Percentiles rank a stretch among this genome's conserved stretches.
These are phyloP conservation scores for Heliconius charithonia DNA, from an alignment of 2,888 invertebrate genomes.

Conservation along the genomic window DNA sequence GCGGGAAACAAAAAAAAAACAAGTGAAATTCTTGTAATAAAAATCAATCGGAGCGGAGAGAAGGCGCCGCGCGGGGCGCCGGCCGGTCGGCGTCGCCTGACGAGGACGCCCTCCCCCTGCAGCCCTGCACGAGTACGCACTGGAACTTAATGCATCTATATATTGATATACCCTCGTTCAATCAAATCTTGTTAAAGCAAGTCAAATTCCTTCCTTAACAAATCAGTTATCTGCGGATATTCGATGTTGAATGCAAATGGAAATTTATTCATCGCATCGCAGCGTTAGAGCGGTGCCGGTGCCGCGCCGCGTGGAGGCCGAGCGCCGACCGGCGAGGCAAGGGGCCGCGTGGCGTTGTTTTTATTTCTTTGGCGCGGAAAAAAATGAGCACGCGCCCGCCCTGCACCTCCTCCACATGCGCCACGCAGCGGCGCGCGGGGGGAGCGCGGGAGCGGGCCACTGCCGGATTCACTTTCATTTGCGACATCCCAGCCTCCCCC, in stretches of 20 bases:
- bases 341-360: slow-evolving; percentile 67
- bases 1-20: slow-evolving; percentile 80
- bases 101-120: slow-evolving; percentile 52
- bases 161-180: slow-evolving; percentile 55
- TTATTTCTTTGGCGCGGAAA: slow-evolving; percentile 83
- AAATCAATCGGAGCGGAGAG: slow-evolving; percentile 84
- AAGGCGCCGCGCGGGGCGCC: slow-evolving; percentile 80
- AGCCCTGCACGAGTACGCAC: slow-evolving; percentile 64
- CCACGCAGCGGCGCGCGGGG: slow-evolving; percentile 83
- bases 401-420: slow-evolving; percentile 84
- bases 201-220: slow-evolving; percentile 10
- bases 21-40: slow-evolving; percentile 84
- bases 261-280: background rate
- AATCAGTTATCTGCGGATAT: slow-evolving; percentile 7
- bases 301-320: background rate
- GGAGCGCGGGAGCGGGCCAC: slow-evolving; percentile 47
- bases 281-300: background rate
- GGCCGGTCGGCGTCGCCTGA: slow-evolving; percentile 69
- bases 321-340: background rate
- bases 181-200: slow-evolving; percentile 8
- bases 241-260: background rate
- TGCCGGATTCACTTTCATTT: slow-evolving; percentile 84
- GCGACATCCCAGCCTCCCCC: slow-evolving; percentile 81
- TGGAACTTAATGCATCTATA: slow-evolving; percentile 67
- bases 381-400: slow-evolving; percentile 81